Base-by-base conservation (phyloP, 2,797 vertebrate species). In the Cossypha heuglini region DNA sequence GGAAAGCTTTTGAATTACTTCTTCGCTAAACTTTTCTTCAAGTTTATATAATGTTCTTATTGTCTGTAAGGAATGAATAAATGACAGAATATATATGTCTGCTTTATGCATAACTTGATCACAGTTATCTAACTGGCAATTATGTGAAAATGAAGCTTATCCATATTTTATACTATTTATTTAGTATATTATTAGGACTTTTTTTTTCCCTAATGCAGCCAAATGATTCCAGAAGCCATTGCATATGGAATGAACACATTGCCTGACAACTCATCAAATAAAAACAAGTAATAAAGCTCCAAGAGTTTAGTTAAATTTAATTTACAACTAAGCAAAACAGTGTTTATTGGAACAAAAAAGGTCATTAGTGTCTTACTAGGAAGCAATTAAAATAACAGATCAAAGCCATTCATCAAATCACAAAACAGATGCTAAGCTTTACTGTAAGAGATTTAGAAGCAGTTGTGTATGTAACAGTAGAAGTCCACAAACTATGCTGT, bases 261-360 rank as follows among this genome's bases (percentile, higher is more conserved):
- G 77, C 61, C 72, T 91, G 66, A 93, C 6, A 1, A 93, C 86
- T 86, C 87, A 93, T 74, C 89, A 91, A 94, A 97, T 66, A 96
- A 91, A 82, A 96, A 81, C n/a, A 96, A 97, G 96, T 96, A 97
- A 95, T 96, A 95, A 94, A 94, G 86, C 88, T 96, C 94, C 72
- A 93, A 97, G 92, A 96, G 93, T 97, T 98, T 97, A 96, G 97
- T 96, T 97, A 97, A 97, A 97, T 97, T 97, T 98, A 97, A 98
- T 98, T 98, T 98, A 97, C 96, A 97, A 96, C 96, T 97, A 97
- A 98, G 95, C 94, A 96, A 97, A 98, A 96, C 95, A 96, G 97
- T 97, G 94, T 97, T 98, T 98, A 98, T 96, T 98, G 95, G 97
- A 98, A 98, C 95, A 98, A 98, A 98, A 97, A 98, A 98, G 97